Conservation (phyloP, 2,113 vertebrate genomes). For the Apus apus region DNA sequence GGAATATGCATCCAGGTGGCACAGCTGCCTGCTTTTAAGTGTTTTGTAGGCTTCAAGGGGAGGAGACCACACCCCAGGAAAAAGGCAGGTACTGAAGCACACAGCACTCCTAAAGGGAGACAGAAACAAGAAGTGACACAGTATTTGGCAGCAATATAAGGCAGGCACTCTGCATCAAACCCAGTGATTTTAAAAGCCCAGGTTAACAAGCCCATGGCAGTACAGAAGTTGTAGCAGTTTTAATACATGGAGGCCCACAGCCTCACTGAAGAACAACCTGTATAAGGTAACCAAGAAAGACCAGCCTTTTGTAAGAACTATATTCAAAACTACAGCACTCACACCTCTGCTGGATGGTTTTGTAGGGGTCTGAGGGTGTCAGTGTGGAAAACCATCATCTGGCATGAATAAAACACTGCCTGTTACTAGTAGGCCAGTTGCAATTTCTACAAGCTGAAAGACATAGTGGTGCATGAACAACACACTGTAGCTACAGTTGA, state of each 20-base stretch:
- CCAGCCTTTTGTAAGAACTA: background rate
- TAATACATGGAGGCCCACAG: background rate
- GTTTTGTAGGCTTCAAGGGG: background rate
- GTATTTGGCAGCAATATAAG: background rate
- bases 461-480: background rate
- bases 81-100: background rate
- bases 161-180: rapidly evolving
- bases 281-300: background rate
- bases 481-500: background rate
- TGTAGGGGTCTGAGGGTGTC: background rate
- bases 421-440: background rate
- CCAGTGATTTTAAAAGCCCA: background rate
- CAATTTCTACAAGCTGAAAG: background rate
- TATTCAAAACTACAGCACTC: background rate
- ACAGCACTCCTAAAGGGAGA: background rate
- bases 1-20: background rate
- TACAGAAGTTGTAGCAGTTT: background rate
- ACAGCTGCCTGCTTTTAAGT: background rate
- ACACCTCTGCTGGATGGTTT: background rate
- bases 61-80: background rate
- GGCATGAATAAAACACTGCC: background rate
- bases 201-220: too few relatives aligned
- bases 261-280: background rate
- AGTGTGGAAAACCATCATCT: background rate
- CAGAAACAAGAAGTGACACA: background rate